Conservation (phyloP, 92 coral and sea anemone species). For the Palythoa heliodiscus region DNA sequence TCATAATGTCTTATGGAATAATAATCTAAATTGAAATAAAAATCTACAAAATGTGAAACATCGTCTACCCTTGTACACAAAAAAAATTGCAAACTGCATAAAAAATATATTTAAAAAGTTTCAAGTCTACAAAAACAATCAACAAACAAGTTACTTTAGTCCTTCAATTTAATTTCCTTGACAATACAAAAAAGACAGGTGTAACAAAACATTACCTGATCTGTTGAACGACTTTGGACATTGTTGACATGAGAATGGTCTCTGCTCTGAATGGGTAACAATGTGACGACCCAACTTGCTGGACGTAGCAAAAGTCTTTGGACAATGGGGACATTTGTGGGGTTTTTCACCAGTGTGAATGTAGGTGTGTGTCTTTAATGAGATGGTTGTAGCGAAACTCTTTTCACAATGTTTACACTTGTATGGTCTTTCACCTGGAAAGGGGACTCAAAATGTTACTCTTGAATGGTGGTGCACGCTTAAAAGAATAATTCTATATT, state of each 20-base stretch:
- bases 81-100: too few species aligned
- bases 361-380: slow-evolving; percentile 97
- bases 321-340: slow-evolving; percentile 98
- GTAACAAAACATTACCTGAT: slow-evolving; percentile 73
- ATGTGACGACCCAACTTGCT: slow-evolving; percentile 98
- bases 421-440: slow-evolving; percentile 93
- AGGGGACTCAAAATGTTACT: background rate
- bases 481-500: background rate
- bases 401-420: slow-evolving; percentile 96
- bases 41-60: too few species aligned
- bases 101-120: too few species aligned
- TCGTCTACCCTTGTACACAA: too few species aligned
- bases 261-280: slow-evolving; percentile 97
- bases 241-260: slow-evolving; percentile 91
- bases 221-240: slow-evolving; percentile 98
- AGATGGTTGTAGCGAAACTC: slow-evolving; percentile 97
- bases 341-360: slow-evolving; percentile 99
- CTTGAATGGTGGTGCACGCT: background rate
- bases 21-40: too few species aligned
- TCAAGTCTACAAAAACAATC: too few species aligned
- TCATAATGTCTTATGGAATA: too few species aligned
- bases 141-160: too few species aligned
- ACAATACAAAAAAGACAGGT: background rate
- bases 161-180: background rate
- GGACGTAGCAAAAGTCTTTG: slow-evolving; percentile 98